phyloP scores from a whole-genome alignment of 2,797 vertebrate genomes.

The Falco concolor region DNA sequence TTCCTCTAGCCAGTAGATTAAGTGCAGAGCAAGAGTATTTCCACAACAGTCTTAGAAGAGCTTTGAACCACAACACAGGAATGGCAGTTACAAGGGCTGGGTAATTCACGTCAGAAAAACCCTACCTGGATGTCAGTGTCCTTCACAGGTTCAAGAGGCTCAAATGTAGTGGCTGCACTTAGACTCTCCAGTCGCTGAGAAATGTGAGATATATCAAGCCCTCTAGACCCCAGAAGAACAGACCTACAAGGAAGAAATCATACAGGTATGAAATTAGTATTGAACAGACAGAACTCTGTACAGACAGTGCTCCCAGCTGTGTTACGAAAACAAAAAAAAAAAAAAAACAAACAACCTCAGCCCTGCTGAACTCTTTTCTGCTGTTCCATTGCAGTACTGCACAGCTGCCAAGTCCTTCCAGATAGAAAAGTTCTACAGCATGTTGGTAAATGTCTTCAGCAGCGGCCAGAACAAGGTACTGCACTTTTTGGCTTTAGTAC shows the following conservation, averaged over 20 bases:
- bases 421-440: background rate
- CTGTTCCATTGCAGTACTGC: conserved; percentile 36
- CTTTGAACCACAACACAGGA: background rate
- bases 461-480: background rate
- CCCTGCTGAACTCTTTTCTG: background rate
- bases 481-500: background rate
- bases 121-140: conserved; percentile 97
- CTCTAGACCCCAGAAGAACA: conserved; percentile 91
- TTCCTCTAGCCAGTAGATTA: background rate
- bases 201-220: conserved; percentile 95
- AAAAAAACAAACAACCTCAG: background rate
- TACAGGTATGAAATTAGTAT: background rate
- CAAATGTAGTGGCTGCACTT: conserved; percentile 95
- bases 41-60: background rate
- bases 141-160: conserved; percentile 95
- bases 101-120: background rate
- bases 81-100: background rate
- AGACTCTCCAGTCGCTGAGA: conserved; percentile 93
- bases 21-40: background rate
- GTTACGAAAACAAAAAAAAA: background rate
- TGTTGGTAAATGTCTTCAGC: background rate
- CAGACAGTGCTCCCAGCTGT: background rate
- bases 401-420: conserved; percentile 31
- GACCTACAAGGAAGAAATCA: conserved; percentile 75
- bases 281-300: background rate